Evolutionary conservation across 1,140 invertebrate genomes (phyloP), one percentile per base, ranked within the genome.

Genomic region (Hestina assimilis): DNA sequence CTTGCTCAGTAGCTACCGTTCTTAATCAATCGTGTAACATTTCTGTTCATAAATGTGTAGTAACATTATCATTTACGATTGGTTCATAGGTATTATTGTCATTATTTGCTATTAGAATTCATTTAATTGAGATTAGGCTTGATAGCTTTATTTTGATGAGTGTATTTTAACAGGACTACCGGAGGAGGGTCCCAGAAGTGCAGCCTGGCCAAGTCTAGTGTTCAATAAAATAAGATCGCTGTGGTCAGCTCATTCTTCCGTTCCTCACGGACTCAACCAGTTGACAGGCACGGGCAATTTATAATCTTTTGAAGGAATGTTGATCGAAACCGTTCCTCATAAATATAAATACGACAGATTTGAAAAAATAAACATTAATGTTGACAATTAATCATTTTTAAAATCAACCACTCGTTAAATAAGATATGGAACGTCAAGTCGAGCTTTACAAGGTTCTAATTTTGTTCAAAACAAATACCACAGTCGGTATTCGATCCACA

Each of bases 201-300:
- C 90, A 69, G 90, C 93, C 63, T 94, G 94, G 92, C 93, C 93
- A 17, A 94, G 93, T 42, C 84, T 94, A 60, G 93, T 95, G 50
- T 92, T 96, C 69, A 94, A 94, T 71, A 96, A 96, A 91, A 96
- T 96, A 79, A 94, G 94, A 75, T 96, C 95, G 7, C 87, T 96
- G 48, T 96, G 95, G 95, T 94, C 91, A 63, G 91, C 91, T 62
- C 93, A 94, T 61, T 91, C 92, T 14, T 92, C 91, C 38, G 92
- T 92, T 42, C 89, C 92, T 28, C 92, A 91, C 79, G 94, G 94
- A 67, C 90, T 95, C 66, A 95, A 95, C 90, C 94, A 95, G 86
- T 90, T 96, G 56, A 91, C 91, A 89, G 91, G 91, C 90, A 92
- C 85, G 90, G n/a, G 78, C 69, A 63, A 47, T 26, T 42, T 58